Percentiles rank a stretch among this genome's conserved stretches.
Evolutionary conservation across 2,113 vertebrate genomes (phyloP).

Genomic region (Microtus ochrogaster): DNA sequence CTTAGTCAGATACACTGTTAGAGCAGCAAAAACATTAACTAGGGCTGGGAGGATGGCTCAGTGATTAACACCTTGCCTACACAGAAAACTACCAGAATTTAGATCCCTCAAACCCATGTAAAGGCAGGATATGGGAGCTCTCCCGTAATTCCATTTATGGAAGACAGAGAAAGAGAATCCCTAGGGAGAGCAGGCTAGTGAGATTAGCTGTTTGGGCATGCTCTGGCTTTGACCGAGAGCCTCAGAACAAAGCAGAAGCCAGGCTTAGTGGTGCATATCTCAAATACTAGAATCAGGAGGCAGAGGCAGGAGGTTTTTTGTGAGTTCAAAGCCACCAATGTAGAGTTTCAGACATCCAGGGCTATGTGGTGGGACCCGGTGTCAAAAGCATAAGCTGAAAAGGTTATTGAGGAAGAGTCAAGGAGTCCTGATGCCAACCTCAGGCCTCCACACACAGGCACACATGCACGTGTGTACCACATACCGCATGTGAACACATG

Average conservation of each 20-base stretch:
- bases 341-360: neutral
- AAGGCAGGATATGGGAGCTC: neutral
- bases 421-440: neutral
- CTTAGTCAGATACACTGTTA: neutral
- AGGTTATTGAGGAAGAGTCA: neutral
- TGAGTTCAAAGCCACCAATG: neutral
- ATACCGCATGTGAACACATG: neutral
- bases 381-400: neutral
- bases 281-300: neutral
- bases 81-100: neutral
- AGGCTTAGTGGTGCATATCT: neutral
- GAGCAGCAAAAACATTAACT: neutral
- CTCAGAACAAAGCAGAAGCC: neutral
- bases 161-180: neutral
- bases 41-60: neutral
- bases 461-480: neutral
- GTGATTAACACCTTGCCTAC: neutral
- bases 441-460: neutral
- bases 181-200: neutral
- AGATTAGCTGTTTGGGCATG: neutral
- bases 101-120: neutral
- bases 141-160: neutral
- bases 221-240: neutral
- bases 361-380: neutral
- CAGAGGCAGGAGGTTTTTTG: neutral